Percentiles rank a stretch among this genome's conserved stretches.
phyloP scores from a whole-genome alignment of 2,113 vertebrate species.

The Potamarius usumacintae region DNA sequence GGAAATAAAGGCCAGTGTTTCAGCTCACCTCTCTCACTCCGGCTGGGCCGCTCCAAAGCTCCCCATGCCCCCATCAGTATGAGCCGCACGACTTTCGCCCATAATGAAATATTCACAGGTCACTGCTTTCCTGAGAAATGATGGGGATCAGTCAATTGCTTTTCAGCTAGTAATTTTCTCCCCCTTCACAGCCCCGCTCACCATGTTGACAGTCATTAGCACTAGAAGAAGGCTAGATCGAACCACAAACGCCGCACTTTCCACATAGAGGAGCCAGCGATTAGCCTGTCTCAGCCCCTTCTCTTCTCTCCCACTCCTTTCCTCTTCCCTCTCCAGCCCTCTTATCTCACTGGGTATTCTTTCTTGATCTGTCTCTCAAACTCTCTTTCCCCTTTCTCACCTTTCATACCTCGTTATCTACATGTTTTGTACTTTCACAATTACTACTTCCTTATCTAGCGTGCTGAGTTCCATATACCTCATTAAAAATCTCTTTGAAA shows the following conservation, averaged over 20 bases:
- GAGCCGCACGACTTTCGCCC: conserved; percentile 80
- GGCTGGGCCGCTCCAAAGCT: conserved; percentile 28
- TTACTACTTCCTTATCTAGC: conserved; percentile 44
- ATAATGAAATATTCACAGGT: conserved; percentile 84
- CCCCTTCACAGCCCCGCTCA: conserved; percentile 74
- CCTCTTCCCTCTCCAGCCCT: conserved; percentile 9
- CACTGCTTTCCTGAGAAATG: conserved; percentile 87
- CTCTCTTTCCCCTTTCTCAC: neutral
- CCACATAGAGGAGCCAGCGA: conserved; percentile 56
- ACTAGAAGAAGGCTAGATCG: conserved; percentile 63
- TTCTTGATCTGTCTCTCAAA: conserved; percentile 34
- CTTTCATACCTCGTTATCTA: conserved; percentile 38
- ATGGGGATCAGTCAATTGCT: conserved; percentile 94
- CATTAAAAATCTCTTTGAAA: conserved; percentile 52
- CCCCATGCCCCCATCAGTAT: conserved; percentile 76
- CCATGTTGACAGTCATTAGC: conserved; percentile 78
- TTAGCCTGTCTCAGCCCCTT: conserved; percentile 52
- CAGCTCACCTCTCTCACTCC: conserved; percentile 24
- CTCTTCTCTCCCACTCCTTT: conserved; percentile 27
- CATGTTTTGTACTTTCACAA: conserved; percentile 45
- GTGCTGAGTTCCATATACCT: conserved; percentile 34
- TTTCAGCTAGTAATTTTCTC: conserved; percentile 92
- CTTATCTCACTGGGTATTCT: conserved; percentile 40
- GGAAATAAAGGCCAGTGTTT: conserved; percentile 42
- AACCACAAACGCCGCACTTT: conserved; percentile 63